A percentile compares a stretch with the other conserved stretches of the same genome.
Conservation (phyloP, 1,140 invertebrate genomes). For the Plectrocnemia conspersa region DNA sequence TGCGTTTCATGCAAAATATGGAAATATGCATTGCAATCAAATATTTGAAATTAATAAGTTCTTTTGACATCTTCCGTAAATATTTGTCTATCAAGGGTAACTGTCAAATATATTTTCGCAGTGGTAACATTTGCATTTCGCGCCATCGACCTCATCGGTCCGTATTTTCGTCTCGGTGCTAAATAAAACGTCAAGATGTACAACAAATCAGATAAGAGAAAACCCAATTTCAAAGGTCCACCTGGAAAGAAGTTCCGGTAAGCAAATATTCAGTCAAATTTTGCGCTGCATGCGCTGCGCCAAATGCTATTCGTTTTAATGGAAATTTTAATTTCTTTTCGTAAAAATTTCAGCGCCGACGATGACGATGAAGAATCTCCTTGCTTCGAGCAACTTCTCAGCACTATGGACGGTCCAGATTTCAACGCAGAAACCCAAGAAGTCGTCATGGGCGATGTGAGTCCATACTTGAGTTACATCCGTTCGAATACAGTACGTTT, state of each 20-base stretch:
- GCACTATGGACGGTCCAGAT: constrained; percentile 55
- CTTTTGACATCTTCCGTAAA: constrained; percentile 19
- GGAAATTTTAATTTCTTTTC: constrained; percentile 1
- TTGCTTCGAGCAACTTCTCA: constrained; percentile 59
- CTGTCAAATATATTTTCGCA: neutral
- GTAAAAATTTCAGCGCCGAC: constrained; percentile 35
- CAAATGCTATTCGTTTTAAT: neutral
- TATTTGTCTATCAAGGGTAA: constrained; percentile 9
- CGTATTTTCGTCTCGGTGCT: neutral
- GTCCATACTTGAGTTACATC: constrained; percentile 10
- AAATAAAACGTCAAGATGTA: neutral
- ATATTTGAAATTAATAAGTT: constrained; percentile 25
- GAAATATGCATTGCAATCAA: no score
- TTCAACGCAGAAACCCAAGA: constrained; percentile 46
- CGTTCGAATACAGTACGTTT: no score
- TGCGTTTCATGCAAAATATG: no score
- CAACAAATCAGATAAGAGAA: constrained; percentile 16
- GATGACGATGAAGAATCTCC: constrained; percentile 55
- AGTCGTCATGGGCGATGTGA: constrained; percentile 44
- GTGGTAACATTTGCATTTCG: constrained; percentile 5
- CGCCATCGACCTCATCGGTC: neutral
- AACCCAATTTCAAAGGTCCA: constrained; percentile 27
- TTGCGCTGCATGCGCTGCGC: neutral
- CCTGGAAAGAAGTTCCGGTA: constrained; percentile 35
- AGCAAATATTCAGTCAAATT: constrained; percentile 8